phyloP scores from a whole-genome alignment of 2,888 invertebrate genomes.

The Agelastica alni region DNA sequence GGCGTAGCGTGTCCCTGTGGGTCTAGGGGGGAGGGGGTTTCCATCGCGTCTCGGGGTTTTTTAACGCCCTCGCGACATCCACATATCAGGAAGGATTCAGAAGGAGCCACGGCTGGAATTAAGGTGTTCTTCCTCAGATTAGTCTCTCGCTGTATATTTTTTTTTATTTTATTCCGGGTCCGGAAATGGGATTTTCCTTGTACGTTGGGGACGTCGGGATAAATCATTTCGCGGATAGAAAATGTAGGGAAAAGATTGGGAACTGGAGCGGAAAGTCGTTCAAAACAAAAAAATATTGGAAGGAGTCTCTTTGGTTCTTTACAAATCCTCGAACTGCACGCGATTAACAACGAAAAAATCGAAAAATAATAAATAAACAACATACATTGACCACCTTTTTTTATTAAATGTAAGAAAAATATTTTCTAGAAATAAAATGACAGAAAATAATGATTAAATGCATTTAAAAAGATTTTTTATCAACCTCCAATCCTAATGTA shows the following conservation, averaged over 20 bases:
- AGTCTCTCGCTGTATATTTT: slow-evolving; percentile 49
- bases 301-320: background rate
- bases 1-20: no score
- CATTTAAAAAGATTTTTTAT: no score
- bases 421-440: background rate
- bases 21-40: no score
- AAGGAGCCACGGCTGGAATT: slow-evolving; percentile 43
- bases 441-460: background rate
- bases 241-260: slow-evolving; percentile 15
- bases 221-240: slow-evolving; percentile 36
- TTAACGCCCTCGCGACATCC: slow-evolving; percentile 46
- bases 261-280: slow-evolving; percentile 5
- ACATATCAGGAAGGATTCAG: slow-evolving; percentile 50
- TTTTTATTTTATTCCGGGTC: slow-evolving; percentile 47
- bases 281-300: background rate
- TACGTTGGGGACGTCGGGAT: slow-evolving; percentile 25
- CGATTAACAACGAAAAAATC: background rate
- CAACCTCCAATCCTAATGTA: no score
- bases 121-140: slow-evolving; percentile 55
- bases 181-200: slow-evolving; percentile 27
- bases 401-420: background rate
- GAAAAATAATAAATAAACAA: no score
- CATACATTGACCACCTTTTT: no score
- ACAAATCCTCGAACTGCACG: background rate
- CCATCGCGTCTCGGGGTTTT: no score